Evolutionary conservation across 2,113 vertebrate species (phyloP).

Genomic region (Siniperca chuatsi): DNA sequence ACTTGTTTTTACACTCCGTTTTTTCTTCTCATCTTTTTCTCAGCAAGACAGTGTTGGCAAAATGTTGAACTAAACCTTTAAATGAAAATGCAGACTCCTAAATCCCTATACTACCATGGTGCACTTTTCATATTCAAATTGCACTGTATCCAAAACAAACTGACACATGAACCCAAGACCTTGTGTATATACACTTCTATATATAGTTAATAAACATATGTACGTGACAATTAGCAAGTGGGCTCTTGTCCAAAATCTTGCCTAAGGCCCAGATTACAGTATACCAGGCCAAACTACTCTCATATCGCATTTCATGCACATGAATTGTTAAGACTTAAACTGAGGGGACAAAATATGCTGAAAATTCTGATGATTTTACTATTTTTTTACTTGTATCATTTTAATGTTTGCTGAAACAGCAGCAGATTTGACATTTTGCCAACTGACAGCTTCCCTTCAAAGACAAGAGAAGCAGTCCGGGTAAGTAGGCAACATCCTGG

Average conservation of each 20-base stretch:
- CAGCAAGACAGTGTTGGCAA: not conserved
- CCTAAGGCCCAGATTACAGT: not conserved
- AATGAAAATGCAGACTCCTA: not conserved
- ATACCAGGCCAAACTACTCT: not conserved
- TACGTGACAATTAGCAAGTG: not conserved
- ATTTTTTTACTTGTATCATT: conserved; percentile 9
- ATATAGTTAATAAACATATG: not conserved
- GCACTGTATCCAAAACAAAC: not conserved
- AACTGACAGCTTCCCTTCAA: conserved; percentile 48
- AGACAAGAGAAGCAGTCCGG: conserved; percentile 21
- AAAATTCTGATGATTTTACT: conserved; percentile 8
- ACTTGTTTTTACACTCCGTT: not conserved
- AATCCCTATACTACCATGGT: not conserved
- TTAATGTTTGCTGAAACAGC: conserved; percentile 50
- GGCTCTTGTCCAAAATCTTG: not conserved
- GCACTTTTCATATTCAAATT: not conserved
- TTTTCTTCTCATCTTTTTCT: not conserved
- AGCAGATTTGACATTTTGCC: conserved; percentile 22
- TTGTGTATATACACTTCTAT: too few species aligned
- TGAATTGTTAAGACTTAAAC: not conserved
- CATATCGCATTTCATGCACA: not conserved
- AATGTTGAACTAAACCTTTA: not conserved
- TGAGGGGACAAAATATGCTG: not conserved
- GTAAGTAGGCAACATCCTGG: conserved; percentile 33
- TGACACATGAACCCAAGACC: not conserved